Percentiles rank a stretch among this genome's conserved stretches.
phyloP scores from a whole-genome alignment of 1,140 invertebrate genomes.

The Aleiodes sp. region DNA sequence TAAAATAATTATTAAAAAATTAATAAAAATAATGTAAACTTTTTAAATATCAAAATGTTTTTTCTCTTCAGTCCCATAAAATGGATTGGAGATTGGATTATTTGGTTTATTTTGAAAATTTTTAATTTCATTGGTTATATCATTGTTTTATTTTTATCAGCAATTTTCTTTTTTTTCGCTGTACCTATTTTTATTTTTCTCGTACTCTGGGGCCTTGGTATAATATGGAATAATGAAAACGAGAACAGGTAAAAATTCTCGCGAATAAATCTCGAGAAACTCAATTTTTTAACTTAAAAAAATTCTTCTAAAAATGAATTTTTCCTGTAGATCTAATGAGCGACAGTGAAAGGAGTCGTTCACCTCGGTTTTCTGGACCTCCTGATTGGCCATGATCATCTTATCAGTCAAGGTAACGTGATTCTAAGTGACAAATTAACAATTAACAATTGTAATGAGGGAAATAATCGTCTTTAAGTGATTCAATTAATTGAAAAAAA shows the following conservation, averaged over 20 bases:
- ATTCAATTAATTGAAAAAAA: too few species aligned
- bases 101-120: constrained; percentile 13
- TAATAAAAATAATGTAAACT: constrained; percentile 16
- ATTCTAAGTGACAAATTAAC: too few species aligned
- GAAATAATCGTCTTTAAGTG: too few species aligned
- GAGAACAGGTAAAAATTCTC: not conserved
- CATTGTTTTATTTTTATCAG: constrained; percentile 26
- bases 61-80: constrained; percentile 35
- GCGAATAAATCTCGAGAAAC: not conserved
- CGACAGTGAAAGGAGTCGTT: not conserved
- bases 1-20: constrained; percentile 18
- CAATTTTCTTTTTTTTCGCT: constrained; percentile 24
- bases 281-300: not conserved
- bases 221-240: constrained; percentile 1
- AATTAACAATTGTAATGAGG: too few species aligned
- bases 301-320: constrained; percentile 7
- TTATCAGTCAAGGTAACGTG: too few species aligned
- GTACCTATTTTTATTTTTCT: constrained; percentile 26
- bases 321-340: not conserved
- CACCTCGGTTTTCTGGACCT: not conserved
- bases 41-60: constrained; percentile 36
- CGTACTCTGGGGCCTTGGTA: not conserved
- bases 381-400: too few species aligned
- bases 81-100: constrained; percentile 34
- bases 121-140: constrained; percentile 34